Conservation (phyloP, 2,888 invertebrate genomes). For the Parapristionchus giblindavisi region DNA sequence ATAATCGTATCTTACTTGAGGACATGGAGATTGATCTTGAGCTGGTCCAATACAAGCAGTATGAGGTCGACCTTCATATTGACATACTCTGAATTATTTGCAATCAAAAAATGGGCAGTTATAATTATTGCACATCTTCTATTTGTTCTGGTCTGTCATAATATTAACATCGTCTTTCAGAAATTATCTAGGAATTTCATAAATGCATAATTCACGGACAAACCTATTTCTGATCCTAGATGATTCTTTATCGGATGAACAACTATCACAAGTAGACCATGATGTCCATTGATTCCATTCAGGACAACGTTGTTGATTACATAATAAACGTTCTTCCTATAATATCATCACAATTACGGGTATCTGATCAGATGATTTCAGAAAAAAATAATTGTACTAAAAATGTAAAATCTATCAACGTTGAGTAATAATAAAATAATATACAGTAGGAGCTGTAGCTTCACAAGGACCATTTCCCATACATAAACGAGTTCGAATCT, state of each 20-base stretch:
- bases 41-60: constrained; percentile 54
- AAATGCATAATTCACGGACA: background rate
- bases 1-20: constrained; percentile 25
- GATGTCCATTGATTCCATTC: constrained; percentile 56
- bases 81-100: constrained; percentile 45
- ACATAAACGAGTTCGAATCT: constrained; percentile 53
- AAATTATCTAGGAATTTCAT: background rate
- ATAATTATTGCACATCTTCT: background rate
- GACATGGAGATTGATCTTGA: constrained; percentile 57
- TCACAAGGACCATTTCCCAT: constrained; percentile 49
- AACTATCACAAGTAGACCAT: constrained; percentile 53
- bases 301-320: constrained; percentile 56
- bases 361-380: background rate
- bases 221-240: constrained; percentile 54
- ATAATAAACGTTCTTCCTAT: constrained; percentile 51
- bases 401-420: background rate
- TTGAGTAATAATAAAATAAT: background rate
- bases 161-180: background rate
- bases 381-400: background rate
- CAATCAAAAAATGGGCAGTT: background rate
- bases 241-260: constrained; percentile 53
- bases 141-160: too few relatives aligned
- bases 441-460: constrained; percentile 39
- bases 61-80: constrained; percentile 41
- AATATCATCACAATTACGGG: background rate